Percentiles rank a stretch among this genome's conserved stretches.
phyloP scores from a whole-genome alignment of 2,888 invertebrate species.

The Leptothorax acervorum region DNA sequence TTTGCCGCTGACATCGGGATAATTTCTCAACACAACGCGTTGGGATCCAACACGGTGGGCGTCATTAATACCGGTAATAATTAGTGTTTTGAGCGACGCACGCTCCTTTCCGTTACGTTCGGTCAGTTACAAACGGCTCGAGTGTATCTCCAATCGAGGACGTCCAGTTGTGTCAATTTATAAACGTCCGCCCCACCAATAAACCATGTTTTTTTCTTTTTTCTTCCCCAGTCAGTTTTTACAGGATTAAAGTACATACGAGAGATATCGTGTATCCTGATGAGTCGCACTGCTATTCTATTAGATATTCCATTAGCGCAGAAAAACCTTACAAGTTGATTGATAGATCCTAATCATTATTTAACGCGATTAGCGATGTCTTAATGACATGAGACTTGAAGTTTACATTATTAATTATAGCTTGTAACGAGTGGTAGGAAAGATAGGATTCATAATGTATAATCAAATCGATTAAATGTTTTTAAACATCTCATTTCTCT shows the following conservation, averaged over 20 bases:
- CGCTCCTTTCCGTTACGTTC: slow-evolving; percentile 37
- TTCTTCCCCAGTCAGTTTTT: background rate
- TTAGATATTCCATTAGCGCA: background rate
- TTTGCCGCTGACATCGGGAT: slow-evolving; percentile 49
- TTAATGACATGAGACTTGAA: background rate
- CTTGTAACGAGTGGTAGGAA: background rate
- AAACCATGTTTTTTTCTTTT: background rate
- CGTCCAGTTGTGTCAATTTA: background rate
- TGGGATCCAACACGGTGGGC: slow-evolving; percentile 25
- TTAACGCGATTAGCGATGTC: slow-evolving; percentile 14
- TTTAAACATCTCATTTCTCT: slow-evolving; percentile 6
- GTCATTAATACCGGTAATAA: slow-evolving; percentile 54
- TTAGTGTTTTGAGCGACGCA: slow-evolving; percentile 54
- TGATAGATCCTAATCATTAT: slow-evolving; percentile 25
- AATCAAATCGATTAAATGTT: background rate
- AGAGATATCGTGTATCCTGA: background rate
- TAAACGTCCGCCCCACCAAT: background rate
- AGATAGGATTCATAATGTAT: background rate
- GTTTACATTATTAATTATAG: slow-evolving; percentile 11
- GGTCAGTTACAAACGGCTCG: background rate
- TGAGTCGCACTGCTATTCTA: background rate
- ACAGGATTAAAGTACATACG: background rate
- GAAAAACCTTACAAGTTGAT: background rate
- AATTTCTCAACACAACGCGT: slow-evolving; percentile 55
- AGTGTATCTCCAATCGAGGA: background rate